Percentiles rank a stretch among this genome's conserved stretches.
Conservation (phyloP, 2,888 invertebrate species). For the Herminia tarsipennalis region DNA sequence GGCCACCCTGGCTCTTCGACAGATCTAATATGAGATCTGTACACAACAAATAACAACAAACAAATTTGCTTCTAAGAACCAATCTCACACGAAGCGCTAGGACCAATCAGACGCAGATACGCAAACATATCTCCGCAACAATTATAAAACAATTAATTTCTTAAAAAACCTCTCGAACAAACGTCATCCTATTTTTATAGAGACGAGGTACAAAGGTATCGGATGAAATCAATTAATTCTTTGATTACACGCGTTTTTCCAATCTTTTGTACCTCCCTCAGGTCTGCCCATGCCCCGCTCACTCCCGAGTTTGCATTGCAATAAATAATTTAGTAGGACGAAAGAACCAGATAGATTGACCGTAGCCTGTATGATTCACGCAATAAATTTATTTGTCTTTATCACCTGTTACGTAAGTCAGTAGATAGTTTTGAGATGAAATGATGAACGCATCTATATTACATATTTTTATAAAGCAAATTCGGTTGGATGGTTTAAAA, state of each 20-base stretch:
- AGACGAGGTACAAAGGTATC: slow-evolving; percentile 27
- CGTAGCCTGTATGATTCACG: slow-evolving; percentile 1
- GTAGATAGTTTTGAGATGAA: no score
- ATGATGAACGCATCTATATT: no score
- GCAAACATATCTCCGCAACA: slow-evolving; percentile 21
- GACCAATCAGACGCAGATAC: slow-evolving; percentile 2
- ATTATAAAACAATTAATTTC: slow-evolving; percentile 40
- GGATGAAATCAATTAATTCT: slow-evolving; percentile 60
- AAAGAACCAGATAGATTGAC: slow-evolving; percentile 38
- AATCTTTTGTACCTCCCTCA: slow-evolving; percentile 24
- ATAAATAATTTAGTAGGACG: slow-evolving; percentile 52
- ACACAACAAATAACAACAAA: no score
- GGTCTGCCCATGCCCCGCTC: not conserved
- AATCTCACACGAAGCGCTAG: not conserved
- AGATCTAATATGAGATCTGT: no score
- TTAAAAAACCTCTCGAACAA: slow-evolving; percentile 27
- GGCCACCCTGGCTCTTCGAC: no score
- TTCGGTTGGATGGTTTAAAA: no score
- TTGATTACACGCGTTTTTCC: slow-evolving; percentile 56
- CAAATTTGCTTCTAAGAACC: no score
- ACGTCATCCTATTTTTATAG: slow-evolving; percentile 31
- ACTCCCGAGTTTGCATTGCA: slow-evolving; percentile 43
- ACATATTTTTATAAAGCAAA: no score
- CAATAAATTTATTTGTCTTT: no score
- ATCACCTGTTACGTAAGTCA: no score